A percentile compares a stretch with the other conserved stretches of the same genome.
Evolutionary conservation across 2,797 vertebrate genomes (phyloP).

Genomic region (Buphagus erythrorhynchus): DNA sequence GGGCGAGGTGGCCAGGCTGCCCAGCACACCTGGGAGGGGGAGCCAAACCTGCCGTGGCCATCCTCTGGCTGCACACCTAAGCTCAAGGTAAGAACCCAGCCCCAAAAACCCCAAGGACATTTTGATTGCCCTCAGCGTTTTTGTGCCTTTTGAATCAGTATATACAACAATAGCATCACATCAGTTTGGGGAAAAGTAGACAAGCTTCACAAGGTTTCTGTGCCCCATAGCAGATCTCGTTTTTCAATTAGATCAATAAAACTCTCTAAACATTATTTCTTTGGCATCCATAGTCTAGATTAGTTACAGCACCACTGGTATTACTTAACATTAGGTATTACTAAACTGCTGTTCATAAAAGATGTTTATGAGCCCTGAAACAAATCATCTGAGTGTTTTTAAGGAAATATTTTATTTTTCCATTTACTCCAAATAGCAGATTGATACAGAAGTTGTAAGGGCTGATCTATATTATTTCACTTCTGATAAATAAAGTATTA

Average conservation of each 20-base stretch:
- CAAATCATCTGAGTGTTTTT: neutral
- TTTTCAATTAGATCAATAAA: neutral
- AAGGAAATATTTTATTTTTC: constrained; percentile 36
- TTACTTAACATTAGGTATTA: neutral
- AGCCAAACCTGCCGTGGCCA: neutral
- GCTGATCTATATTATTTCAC: neutral
- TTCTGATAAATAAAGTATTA: constrained; percentile 9
- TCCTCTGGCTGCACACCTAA: neutral
- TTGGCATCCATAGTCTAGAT: neutral
- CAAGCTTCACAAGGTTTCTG: neutral
- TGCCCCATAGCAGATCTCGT: neutral
- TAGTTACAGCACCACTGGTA: neutral
- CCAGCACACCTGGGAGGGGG: neutral
- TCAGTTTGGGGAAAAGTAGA: neutral
- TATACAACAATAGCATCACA: neutral
- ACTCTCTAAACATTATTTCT: neutral
- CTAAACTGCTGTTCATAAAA: neutral
- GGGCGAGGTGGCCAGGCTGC: neutral
- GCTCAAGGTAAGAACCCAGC: neutral
- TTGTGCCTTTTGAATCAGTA: neutral
- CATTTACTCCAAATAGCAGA: neutral
- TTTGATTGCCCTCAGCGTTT: neutral
- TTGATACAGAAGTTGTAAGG: neutral
- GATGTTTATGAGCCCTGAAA: neutral
- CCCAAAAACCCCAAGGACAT: neutral